Evolutionary conservation across 2,797 vertebrate species (phyloP), one percentile per base, ranked within the genome.

Genomic region (Synanceia verrucosa): DNA sequence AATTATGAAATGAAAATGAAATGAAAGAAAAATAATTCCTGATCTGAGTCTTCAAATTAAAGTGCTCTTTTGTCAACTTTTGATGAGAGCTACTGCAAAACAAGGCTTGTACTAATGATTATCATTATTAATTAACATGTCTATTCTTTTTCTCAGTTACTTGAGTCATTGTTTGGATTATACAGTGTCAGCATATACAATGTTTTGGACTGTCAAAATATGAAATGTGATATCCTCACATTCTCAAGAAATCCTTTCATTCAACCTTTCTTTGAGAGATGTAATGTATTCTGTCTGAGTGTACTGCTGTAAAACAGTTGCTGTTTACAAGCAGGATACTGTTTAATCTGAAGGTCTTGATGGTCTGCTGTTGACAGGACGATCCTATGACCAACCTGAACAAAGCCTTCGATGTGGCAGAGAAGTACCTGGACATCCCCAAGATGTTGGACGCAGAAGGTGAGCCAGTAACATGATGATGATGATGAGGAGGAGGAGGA

Each of bases 371-470:
- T 55, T 55, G 28, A 23, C 85, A 98, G 96, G 96, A 97, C 47
- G 96, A 98, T 88, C 97, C 97, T 61, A 96, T 96, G 92, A 97
- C 96, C 87, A 98, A 98, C 86, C 93, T 98, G 88, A 98, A 98
- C 90, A 98, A 96, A 43, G 96, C 97, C 76, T 98, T 98, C 70
- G 97, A 98, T 36, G 97, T 98, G 81, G 97, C 97, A 31, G 97
- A 98, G 88, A 96, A 97, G 71, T 97, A 96, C 52, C 91, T 98
- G 88, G 97, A 98, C 94, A 98, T 98, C 86, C 97, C 96, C n/a
- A 98, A 98, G 88, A 98, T 98, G 97, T 84, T 98, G 93, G 97
- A 98, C 63, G 97, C 97, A 80, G 97, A 98, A 96, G 97, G 97
- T 97, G 91, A 95, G 92, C 63, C 14, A 11, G 9, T 5, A 3